Evolutionary conservation across 2,797 vertebrate genomes (phyloP), one percentile per base, ranked within the genome.

Genomic region (Chromobotia macracanthus): DNA sequence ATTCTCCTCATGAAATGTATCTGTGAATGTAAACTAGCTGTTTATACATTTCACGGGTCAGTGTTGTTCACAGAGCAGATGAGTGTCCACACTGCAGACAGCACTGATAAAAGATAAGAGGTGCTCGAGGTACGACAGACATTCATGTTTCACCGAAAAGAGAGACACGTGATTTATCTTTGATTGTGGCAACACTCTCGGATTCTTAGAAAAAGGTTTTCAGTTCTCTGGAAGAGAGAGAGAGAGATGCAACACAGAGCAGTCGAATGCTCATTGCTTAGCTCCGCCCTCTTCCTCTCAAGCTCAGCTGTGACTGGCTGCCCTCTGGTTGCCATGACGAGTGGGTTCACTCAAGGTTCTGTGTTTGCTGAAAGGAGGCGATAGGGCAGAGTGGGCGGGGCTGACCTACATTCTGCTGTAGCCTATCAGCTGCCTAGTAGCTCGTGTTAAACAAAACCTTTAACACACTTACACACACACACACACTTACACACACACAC

Each of bases 331-430:
- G 75, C 86, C 75, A 53, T 82, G 85, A 81, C 4, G 15, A 68
- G 19, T n/a, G 81, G 84, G 91, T 91, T 92, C 88, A 91, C 80
- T 77, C 44, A 7, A 89, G 90, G 91, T 87, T 87, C 73, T 51
- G 21, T 75, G 81, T 87, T 90, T 79, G 51, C 63, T 56, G 28
- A 44, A 76, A 51, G 61, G 56, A 77, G 82, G 60, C 69, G 12
- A 69, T 38, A 28, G 60, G 82, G 50, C 60, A n/a, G 67, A 46
- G 56, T 66, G 75, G 91, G 91, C 69, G 90, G 87, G 61, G 87
- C 82, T 93, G 92, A 92, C 93, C 93, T 91, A 93, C 85, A 93
- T 93, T 92, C 83, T 75, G 66, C 67, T 35, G 28, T 10, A 50
- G 60, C 51, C 53, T 50, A 83, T 78, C 73, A 80, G 68, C 53